A percentile compares a stretch with the other conserved stretches of the same genome.
These are phyloP conservation scores for Bombycilla garrulus DNA, from an alignment of 2,113 vertebrate genomes.

Conservation along the genomic window DNA sequence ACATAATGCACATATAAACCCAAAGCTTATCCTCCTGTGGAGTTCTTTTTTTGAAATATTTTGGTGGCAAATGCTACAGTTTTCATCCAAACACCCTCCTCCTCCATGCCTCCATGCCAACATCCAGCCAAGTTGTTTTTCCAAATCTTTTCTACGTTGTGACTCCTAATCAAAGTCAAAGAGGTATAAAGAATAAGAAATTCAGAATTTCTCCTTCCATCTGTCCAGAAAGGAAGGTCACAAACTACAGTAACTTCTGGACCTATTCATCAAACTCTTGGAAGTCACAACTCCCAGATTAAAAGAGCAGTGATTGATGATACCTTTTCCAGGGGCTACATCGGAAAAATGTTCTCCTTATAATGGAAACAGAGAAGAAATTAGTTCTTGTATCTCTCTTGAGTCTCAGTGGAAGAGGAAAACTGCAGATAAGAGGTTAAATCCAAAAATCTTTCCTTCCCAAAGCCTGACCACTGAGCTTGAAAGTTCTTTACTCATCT, in stretches of 20 bases:
- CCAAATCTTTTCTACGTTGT: not conserved
- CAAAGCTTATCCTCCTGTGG: not conserved
- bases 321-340: conserved; percentile 55
- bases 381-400: conserved; percentile 44
- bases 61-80: not conserved
- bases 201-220: conserved; percentile 43
- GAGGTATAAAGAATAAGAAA: conserved; percentile 1
- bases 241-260: conserved; percentile 56
- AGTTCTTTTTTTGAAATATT: not conserved
- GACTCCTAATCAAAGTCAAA: conserved; percentile 15
- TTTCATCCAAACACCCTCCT: not conserved
- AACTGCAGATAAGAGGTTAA: conserved; percentile 19
- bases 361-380: conserved; percentile 55
- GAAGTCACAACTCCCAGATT: conserved; percentile 61
- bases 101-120: not conserved
- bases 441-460: not conserved
- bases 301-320: conserved; percentile 63
- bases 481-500: not conserved
- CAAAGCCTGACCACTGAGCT: not conserved
- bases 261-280: conserved; percentile 62
- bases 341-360: conserved; percentile 55
- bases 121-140: not conserved
- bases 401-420: conserved; percentile 11
- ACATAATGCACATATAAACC: not conserved
- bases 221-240: conserved; percentile 58